Percentiles rank a stretch among this genome's conserved stretches.
Evolutionary conservation across 2,888 invertebrate genomes (phyloP).

Genomic region (Seladonia tumulorum): DNA sequence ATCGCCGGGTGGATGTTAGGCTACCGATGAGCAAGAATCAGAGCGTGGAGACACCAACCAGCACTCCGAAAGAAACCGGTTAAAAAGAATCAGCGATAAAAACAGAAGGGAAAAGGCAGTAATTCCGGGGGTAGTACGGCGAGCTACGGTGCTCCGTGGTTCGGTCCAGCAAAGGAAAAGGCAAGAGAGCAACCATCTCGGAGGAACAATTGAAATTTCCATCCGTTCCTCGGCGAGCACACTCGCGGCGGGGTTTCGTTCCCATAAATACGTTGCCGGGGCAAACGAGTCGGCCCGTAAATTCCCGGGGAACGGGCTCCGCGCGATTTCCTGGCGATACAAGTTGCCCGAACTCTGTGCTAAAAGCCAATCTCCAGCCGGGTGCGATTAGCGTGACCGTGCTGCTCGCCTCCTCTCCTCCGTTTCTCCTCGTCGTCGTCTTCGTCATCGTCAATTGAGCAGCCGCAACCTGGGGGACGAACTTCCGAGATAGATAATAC

Average conservation of each 20-base stretch:
- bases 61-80: background rate
- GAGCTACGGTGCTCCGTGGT: background rate
- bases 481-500: conserved; percentile 80
- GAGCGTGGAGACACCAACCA: too few species aligned
- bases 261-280: conserved; percentile 30
- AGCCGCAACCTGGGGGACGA: conserved; percentile 67
- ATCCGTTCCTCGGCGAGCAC: background rate
- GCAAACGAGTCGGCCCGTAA: conserved; percentile 48
- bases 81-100: background rate
- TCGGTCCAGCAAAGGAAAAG: background rate
- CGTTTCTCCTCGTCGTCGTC: conserved; percentile 58
- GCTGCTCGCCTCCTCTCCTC: conserved; percentile 39
- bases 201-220: conserved; percentile 25
- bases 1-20: background rate
- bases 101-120: background rate
- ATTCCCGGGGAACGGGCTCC: conserved; percentile 37
- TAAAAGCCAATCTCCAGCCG: conserved; percentile 78
- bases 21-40: background rate
- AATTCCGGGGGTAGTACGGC: background rate
- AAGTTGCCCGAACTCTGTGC: conserved; percentile 73
- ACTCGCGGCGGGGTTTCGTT: conserved; percentile 19
- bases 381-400: conserved; percentile 80
- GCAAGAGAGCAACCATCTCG: conserved; percentile 15
- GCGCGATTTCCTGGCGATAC: conserved; percentile 64
- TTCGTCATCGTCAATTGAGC: conserved; percentile 57